Evolutionary conservation across 2,113 vertebrate genomes (phyloP).

Genomic region (Choloepus hoffmanni): DNA sequence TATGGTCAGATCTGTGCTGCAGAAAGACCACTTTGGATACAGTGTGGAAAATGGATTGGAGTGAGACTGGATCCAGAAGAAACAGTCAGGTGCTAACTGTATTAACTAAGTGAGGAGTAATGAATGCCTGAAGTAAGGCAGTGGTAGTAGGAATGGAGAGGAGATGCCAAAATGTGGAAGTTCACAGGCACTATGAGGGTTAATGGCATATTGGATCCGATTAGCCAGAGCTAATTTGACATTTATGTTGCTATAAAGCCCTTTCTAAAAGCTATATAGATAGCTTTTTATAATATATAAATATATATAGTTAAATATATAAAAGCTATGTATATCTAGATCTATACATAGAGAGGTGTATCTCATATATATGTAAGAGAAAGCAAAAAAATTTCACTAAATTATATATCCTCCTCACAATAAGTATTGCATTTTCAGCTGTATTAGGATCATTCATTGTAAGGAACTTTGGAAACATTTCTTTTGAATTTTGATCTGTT

Average conservation of each 20-base stretch:
- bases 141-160: not conserved
- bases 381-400: not conserved
- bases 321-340: not conserved
- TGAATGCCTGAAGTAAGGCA: not conserved
- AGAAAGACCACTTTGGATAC: too few relatives aligned
- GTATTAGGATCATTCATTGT: not conserved
- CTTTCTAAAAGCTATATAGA: not conserved
- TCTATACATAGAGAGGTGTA: too few relatives aligned
- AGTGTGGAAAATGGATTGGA: too few relatives aligned
- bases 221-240: not conserved
- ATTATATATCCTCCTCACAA: not conserved
- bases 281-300: not conserved
- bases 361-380: conserved; percentile 1
- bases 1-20: too few relatives aligned
- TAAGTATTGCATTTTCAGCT: not conserved
- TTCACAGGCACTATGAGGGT: not conserved
- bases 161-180: not conserved
- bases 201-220: not conserved
- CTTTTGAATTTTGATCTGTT: conserved; percentile 1
- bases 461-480: conserved; percentile 7
- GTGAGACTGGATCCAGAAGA: not conserved
- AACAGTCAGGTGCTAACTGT: not conserved
- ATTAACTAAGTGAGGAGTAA: not conserved
- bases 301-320: not conserved
- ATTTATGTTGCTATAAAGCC: not conserved